These are phyloP conservation scores for Rhaphigaster nebulosa DNA, from an alignment of 2,888 invertebrate species.

Conservation along the genomic window DNA sequence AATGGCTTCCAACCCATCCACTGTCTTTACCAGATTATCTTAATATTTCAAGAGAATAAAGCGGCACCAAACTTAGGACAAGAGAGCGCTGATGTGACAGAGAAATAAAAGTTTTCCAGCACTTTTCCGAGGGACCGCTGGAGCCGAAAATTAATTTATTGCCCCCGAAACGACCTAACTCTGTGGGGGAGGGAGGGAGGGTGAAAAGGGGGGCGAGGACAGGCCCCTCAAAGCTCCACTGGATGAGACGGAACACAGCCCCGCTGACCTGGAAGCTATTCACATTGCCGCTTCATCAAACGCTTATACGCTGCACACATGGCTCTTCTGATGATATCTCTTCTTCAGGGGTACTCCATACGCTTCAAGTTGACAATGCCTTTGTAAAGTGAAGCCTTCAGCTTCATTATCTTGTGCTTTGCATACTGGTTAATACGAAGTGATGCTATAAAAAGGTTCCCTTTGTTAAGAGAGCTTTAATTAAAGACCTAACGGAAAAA, in stretches of 20 bases:
- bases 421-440: no score
- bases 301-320: neutral
- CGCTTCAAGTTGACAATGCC: neutral
- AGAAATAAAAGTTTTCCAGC: neutral
- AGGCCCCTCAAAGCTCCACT: neutral
- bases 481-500: no score
- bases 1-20: neutral
- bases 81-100: neutral
- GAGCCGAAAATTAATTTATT: neutral
- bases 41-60: neutral
- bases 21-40: neutral
- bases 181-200: no score
- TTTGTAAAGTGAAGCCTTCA: neutral
- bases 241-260: neutral
- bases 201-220: no score
- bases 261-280: conserved; percentile 1
- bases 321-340: neutral
- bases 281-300: neutral
- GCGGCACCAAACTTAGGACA: neutral
- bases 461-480: no score
- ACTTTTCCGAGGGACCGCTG: neutral
- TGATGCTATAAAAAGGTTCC: no score
- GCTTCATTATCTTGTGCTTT: no score
- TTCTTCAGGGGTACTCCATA: neutral
- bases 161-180: neutral